A percentile compares a stretch with the other conserved stretches of the same genome.
These are phyloP conservation scores for Hylomyscus alleni DNA, from an alignment of 2,797 vertebrate genomes.

Conservation along the genomic window DNA sequence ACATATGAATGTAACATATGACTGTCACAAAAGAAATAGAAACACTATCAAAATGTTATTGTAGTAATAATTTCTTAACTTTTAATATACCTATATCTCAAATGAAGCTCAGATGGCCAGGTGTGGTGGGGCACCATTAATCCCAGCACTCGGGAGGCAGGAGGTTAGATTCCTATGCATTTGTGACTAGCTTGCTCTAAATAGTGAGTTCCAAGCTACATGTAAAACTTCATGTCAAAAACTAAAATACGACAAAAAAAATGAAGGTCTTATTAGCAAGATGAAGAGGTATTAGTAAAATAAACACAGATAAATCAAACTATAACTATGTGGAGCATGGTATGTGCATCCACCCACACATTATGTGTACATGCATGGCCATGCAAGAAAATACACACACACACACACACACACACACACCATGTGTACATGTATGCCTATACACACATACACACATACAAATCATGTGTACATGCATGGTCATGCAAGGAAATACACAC, in stretches of 20 bases:
- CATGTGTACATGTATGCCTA: no score
- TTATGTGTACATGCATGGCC: neutral
- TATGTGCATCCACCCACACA: neutral
- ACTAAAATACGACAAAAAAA: constrained; percentile 39
- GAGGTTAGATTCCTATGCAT: neutral
- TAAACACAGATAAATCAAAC: constrained; percentile 44
- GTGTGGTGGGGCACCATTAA: neutral
- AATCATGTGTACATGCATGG: neutral
- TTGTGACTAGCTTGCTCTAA: neutral
- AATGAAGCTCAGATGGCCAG: neutral
- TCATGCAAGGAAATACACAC: neutral
- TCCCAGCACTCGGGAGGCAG: neutral
- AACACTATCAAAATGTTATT: constrained; percentile 45
- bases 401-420: neutral
- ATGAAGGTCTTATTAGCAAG: constrained; percentile 3
- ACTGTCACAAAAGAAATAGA: constrained; percentile 45
- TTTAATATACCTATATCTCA: neutral
- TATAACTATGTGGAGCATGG: neutral
- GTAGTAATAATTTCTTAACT: neutral
- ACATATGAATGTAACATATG: neutral
- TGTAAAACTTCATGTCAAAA: neutral
- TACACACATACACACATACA: neutral
- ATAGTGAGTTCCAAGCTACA: neutral
- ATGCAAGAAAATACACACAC: neutral
- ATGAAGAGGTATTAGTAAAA: constrained; percentile 46